These are phyloP conservation scores for Hemithea aestivaria DNA, from an alignment of 2,888 invertebrate species.

Conservation along the genomic window DNA sequence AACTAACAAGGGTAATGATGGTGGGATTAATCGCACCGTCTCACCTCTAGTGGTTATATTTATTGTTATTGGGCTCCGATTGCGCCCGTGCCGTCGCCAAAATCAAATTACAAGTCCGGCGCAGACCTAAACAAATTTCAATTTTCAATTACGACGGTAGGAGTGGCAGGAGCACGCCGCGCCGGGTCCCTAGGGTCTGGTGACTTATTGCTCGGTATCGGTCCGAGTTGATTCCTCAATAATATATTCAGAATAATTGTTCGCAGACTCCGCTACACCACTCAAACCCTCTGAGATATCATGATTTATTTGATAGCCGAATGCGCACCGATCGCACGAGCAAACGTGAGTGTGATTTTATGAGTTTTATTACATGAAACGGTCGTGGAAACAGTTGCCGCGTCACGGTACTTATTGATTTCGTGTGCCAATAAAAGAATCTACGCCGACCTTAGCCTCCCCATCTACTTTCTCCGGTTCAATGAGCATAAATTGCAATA, in stretches of 20 bases:
- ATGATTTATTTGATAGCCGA: conserved; percentile 34
- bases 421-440: conserved; percentile 71
- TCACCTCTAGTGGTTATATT: conserved; percentile 58
- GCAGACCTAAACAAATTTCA: conserved; percentile 76
- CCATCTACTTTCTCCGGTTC: conserved; percentile 72
- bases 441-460: conserved; percentile 64
- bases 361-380: conserved; percentile 41
- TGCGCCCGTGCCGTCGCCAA: conserved; percentile 55
- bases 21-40: conserved; percentile 44
- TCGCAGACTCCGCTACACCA: conserved; percentile 43
- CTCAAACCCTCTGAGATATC: conserved; percentile 54
- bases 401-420: conserved; percentile 70
- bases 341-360: conserved; percentile 40
- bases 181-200: conserved; percentile 52
- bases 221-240: conserved; percentile 51
- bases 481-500: conserved; percentile 77
- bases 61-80: conserved; percentile 66
- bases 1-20: conserved; percentile 39
- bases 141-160: conserved; percentile 73
- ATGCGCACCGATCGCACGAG: conserved; percentile 26
- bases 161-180: conserved; percentile 46
- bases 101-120: conserved; percentile 68
- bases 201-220: conserved; percentile 66
- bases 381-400: conserved; percentile 43
- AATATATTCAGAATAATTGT: conserved; percentile 73